Conservation (phyloP, 2,888 invertebrate species). For the Linnaemya tessellans region DNA sequence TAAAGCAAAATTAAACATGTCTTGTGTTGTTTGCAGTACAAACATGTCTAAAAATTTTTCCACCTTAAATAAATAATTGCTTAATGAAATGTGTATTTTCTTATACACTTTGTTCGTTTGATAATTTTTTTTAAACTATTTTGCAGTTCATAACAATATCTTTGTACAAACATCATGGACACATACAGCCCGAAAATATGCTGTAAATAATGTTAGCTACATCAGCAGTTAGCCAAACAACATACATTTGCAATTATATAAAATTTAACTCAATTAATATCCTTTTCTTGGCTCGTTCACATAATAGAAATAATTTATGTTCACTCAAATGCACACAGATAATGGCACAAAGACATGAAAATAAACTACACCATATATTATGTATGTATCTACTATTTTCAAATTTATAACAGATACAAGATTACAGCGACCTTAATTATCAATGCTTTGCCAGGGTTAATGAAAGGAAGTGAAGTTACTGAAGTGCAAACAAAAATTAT, state of each 20-base stretch:
- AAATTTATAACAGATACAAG: slow-evolving; percentile 7
- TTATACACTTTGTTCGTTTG: not conserved
- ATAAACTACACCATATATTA: slow-evolving; percentile 25
- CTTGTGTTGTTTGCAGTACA: slow-evolving; percentile 44
- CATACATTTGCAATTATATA: slow-evolving; percentile 56
- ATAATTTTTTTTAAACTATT: not conserved
- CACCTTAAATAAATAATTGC: slow-evolving; percentile 52
- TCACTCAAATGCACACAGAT: slow-evolving; percentile 55
- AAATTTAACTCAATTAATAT: slow-evolving; percentile 54
- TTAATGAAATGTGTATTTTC: slow-evolving; percentile 61
- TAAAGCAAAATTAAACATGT: slow-evolving; percentile 36
- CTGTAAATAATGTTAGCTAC: slow-evolving; percentile 39
- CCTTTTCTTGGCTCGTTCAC: slow-evolving; percentile 21
- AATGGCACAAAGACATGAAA: slow-evolving; percentile 18
- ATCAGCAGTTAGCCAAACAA: slow-evolving; percentile 35
- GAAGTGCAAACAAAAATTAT: slow-evolving; percentile 3
- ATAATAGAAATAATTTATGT: slow-evolving; percentile 51
- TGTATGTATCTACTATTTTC: not conserved
- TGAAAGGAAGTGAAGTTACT: slow-evolving; percentile 36
- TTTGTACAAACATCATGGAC: slow-evolving; percentile 28
- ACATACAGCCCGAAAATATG: slow-evolving; percentile 51
- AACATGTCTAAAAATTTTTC: slow-evolving; percentile 44
- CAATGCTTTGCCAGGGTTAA: slow-evolving; percentile 32
- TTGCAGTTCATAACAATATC: slow-evolving; percentile 25
- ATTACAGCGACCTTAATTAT: slow-evolving; percentile 42